phyloP scores from a whole-genome alignment of 2,888 invertebrate species.

The Calameuta idolon region DNA sequence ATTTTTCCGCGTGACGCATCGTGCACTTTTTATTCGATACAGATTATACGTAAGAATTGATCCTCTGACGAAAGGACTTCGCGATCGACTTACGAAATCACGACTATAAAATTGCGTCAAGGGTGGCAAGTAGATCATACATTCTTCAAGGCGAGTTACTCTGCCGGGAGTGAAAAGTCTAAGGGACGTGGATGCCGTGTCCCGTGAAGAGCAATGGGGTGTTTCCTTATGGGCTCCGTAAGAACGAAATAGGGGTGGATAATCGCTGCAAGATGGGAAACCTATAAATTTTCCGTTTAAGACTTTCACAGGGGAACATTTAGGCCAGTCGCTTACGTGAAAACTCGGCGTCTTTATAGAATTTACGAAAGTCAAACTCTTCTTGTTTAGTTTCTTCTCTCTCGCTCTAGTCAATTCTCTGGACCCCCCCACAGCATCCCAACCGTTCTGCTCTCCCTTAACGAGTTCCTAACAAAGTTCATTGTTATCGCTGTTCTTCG shows the following conservation, averaged over 20 bases:
- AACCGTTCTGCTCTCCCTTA: not conserved
- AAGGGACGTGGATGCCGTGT: not conserved
- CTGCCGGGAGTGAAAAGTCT: not conserved
- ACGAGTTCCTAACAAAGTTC: not conserved
- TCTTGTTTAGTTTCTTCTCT: not conserved
- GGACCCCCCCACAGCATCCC: not conserved
- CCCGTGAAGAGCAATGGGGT: not conserved
- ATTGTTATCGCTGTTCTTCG: not conserved
- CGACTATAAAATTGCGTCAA: not conserved
- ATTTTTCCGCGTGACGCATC: too few species aligned
- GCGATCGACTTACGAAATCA: not conserved
- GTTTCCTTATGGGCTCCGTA: not conserved
- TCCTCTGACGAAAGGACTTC: not conserved
- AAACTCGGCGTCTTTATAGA: not conserved
- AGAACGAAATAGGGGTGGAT: not conserved
- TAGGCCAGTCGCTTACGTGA: not conserved
- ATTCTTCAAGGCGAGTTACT: not conserved
- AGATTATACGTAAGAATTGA: not conserved
- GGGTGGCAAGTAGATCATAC: not conserved
- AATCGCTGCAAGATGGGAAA: not conserved
- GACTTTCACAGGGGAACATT: not conserved
- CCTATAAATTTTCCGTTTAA: not conserved
- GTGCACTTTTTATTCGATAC: not conserved
- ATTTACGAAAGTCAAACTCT: not conserved
- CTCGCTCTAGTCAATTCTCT: not conserved